Conservation (phyloP, 2,797 vertebrate genomes). For the Trachops cirrhosus region DNA sequence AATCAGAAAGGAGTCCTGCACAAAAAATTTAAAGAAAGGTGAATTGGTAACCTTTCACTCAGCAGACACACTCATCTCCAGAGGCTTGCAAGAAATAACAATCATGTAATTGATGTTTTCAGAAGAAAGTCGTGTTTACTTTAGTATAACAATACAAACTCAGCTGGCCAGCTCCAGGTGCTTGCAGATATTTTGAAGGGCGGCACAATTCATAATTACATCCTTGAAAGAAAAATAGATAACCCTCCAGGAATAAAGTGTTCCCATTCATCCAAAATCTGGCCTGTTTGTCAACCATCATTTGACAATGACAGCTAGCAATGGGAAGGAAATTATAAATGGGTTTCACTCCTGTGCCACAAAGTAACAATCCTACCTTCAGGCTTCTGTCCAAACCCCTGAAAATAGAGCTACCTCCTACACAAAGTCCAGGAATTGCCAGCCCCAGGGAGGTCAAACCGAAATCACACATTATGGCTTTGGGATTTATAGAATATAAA, state of each 20-base stretch:
- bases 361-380: background rate
- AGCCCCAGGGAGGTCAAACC: background rate
- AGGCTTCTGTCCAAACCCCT: background rate
- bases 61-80: background rate
- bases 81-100: background rate
- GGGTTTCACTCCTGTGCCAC: background rate
- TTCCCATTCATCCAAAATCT: slow-evolving; percentile 50
- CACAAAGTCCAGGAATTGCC: background rate
- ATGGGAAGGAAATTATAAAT: background rate
- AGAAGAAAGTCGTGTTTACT: slow-evolving; percentile 30
- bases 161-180: background rate
- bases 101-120: slow-evolving; percentile 50
- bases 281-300: background rate
- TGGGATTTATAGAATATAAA: slow-evolving; percentile 15
- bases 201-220: background rate
- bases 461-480: background rate
- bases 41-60: background rate
- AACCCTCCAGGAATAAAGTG: slow-evolving; percentile 4
- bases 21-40: background rate
- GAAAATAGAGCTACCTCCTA: background rate
- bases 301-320: background rate
- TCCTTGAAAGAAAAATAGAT: slow-evolving; percentile 49
- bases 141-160: slow-evolving; percentile 1
- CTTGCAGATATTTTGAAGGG: background rate
- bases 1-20: background rate